Base-by-base conservation (phyloP, 2,888 invertebrate species). In the Parnassius mnemosyne region DNA sequence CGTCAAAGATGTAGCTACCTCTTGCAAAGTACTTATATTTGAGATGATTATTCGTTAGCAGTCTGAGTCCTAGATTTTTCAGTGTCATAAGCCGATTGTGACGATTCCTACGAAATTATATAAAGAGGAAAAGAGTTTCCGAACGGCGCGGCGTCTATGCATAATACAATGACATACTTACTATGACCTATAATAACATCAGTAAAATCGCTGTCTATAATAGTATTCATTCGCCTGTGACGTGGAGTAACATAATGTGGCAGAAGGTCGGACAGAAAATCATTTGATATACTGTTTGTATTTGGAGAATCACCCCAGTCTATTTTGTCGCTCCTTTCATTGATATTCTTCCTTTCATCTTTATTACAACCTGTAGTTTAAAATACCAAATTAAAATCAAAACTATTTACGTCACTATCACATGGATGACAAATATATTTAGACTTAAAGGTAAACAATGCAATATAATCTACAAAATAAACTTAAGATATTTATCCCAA, bases 171-270 rank as follows among this genome's bases (percentile, higher is more conserved):
- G n/a, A 16, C 20, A 53, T 56, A 51, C 71, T 67, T 56, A 71
- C 71, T 59, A 67, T 66, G 63, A 72, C 86, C 88, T 57, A 86
- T 61, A 55, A 91, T 87, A 46, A 90, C 90, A 63, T 91, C 91
- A 65, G 80, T 80, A 66, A 91, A 91, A 68, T 90, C 91, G 25
- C 89, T 81, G 57, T 90, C 90, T 1, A 73, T 65, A 0, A 67
- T 66, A 60, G 75, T 80, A 64, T 74, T 79, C 3, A 73, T 60
- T 34, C 80, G 77, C 13, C 79, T 75, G 66, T 89, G 89, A 20
- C 91, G 75, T 5, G 91, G 90, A 2, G 90, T 91, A 57, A 89
- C 89, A 66, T 90, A 91, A 68, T 91, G 91, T 1, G 91, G 91
- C 53, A 91, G 72, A 3, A 91, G 73, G 61, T 91, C 91, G 3